phyloP scores from a whole-genome alignment of 2,888 invertebrate genomes.

The Mystacides longicornis region DNA sequence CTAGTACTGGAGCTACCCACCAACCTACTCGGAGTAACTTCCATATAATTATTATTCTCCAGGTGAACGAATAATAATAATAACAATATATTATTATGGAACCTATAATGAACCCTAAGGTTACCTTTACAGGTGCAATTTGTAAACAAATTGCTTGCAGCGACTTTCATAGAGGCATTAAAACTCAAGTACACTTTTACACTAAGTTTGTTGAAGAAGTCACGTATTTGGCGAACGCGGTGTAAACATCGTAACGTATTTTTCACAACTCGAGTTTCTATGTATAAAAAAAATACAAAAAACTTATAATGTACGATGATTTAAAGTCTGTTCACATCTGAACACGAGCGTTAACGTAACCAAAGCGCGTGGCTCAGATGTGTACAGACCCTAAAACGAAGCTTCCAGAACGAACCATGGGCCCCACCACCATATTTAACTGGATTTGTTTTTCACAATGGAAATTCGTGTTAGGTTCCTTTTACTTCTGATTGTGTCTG shows the following conservation, averaged over 20 bases:
- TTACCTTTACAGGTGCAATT: constrained; percentile 2
- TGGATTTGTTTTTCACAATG: too few species aligned
- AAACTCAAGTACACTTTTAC: constrained; percentile 1
- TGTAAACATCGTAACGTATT: constrained; percentile 1
- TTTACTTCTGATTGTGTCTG: too few species aligned
- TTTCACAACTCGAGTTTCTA: too few species aligned
- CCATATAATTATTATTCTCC: neutral
- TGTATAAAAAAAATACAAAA: too few species aligned
- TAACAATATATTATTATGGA: neutral
- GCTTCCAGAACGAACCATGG: too few species aligned
- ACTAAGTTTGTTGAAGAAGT: neutral
- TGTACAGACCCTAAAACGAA: too few species aligned
- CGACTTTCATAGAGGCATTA: neutral
- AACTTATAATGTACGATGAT: too few species aligned
- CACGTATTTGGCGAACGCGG: neutral
- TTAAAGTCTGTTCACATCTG: too few species aligned
- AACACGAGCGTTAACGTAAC: too few species aligned
- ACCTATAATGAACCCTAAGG: neutral
- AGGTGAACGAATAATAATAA: neutral
- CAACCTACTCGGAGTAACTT: neutral
- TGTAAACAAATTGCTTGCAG: constrained; percentile 2
- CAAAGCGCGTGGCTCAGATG: too few species aligned
- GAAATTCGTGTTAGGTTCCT: too few species aligned
- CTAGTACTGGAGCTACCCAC: neutral
- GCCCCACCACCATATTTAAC: too few species aligned